Evolutionary conservation across 2,797 vertebrate genomes (phyloP), one percentile per base, ranked within the genome.

Genomic region (Dendrocincla fuliginosa): DNA sequence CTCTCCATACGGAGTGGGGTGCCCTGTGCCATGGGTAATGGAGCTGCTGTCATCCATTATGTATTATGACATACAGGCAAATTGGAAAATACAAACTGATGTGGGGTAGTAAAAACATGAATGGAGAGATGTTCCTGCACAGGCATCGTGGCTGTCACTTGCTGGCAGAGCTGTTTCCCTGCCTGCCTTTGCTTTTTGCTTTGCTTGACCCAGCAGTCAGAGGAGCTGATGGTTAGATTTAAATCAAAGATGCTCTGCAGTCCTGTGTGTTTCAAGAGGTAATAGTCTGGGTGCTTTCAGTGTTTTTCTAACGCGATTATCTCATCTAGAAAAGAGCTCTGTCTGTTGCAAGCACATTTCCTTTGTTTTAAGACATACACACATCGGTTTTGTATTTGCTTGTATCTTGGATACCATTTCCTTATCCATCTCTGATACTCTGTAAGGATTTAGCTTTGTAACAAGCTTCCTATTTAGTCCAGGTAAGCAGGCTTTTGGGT

Each of bases 51-150:
- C 86, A 56, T 76, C 93, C 86, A 16, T 79, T 86, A 53, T 60
- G 42, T 32, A 5, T 73, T 60, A 9, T 71, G 89, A 84, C 93
- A 88, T 14, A 30, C 5, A 2, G 83, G 92, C 87, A 95, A 74
- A 93, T 70, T 93, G 93, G 74, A 55, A 91, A 90, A 91, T 93
- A 44, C 55, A 69, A 50, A 86, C 82, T 56, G 69, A 65, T 19
- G 87, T 8, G 93, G 78, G 44, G 52, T 10, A 37, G 63, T 39
- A 37, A 74, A 74, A 64, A 33, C 39, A 24, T 84, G 89, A 91
- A 91, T 84, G 93, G 52, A 46, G 57, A 91, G 77, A 73, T 13
- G 1, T 70, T 95, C 77, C 87, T 76, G 73, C 69, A 22, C 28
- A 0, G 9, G n/a, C 35, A 3, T 12, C 4, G 46, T 46, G 90